A percentile compares a stretch with the other conserved stretches of the same genome.
These are phyloP conservation scores for Selenia dentaria DNA, from an alignment of 2,888 invertebrate genomes.

Conservation along the genomic window DNA sequence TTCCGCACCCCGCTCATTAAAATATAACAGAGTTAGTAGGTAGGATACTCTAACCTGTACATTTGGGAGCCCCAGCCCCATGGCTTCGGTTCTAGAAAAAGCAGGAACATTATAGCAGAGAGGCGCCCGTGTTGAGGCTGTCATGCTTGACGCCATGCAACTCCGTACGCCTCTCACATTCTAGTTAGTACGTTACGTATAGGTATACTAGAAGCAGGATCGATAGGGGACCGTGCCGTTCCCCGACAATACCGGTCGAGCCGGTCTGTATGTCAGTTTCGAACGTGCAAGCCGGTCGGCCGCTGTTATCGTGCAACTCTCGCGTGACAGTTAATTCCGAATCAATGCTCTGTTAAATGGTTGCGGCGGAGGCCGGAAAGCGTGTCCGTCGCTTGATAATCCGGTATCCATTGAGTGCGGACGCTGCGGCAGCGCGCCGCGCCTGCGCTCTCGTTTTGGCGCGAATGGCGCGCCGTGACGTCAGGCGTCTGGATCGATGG, in stretches of 20 bases:
- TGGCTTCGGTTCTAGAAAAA: constrained; percentile 81
- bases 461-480: constrained; percentile 83
- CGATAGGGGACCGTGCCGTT: constrained; percentile 39
- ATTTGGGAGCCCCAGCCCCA: constrained; percentile 77
- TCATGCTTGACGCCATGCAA: constrained; percentile 78
- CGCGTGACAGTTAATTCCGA: constrained; percentile 66
- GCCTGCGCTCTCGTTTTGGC: constrained; percentile 83
- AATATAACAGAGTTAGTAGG: constrained; percentile 1
- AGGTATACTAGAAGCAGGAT: constrained; percentile 26
- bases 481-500: constrained; percentile 84
- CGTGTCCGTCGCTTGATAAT: constrained; percentile 74
- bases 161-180: constrained; percentile 83
- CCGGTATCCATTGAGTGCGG: constrained; percentile 78
- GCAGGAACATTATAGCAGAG: constrained; percentile 75
- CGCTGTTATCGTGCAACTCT: constrained; percentile 56
- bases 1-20: constrained; percentile 39
- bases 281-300: constrained; percentile 43
- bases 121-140: constrained; percentile 83
- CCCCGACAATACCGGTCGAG: constrained; percentile 43
- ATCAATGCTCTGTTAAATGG: constrained; percentile 61
- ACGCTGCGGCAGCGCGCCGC: constrained; percentile 76
- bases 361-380: constrained; percentile 64
- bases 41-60: constrained; percentile 60
- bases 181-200: constrained; percentile 23
- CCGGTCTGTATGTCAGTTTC: constrained; percentile 46